phyloP scores from a whole-genome alignment of 2,888 invertebrate genomes.

The Cryptocephalus moraei region DNA sequence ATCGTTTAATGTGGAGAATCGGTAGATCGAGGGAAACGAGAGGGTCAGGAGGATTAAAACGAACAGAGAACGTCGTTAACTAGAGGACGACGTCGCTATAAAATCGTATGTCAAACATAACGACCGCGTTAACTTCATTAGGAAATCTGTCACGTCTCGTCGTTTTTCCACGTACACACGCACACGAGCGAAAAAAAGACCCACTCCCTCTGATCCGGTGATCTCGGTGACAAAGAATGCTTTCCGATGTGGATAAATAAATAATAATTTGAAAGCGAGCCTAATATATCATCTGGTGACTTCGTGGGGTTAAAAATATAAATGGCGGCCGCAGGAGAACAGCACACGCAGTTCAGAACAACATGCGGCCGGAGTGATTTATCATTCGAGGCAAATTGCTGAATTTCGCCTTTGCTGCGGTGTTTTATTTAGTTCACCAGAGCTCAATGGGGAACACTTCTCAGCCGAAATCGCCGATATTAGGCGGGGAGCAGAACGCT shows the following conservation, averaged over 20 bases:
- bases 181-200: too few species aligned
- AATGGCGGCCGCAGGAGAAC: conserved; percentile 24
- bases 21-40: too few species aligned
- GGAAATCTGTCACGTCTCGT: too few species aligned
- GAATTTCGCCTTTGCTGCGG: conserved; percentile 36
- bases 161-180: too few species aligned
- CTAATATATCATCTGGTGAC: conserved; percentile 28
- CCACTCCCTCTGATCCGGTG: background rate
- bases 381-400: conserved; percentile 39
- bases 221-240: background rate
- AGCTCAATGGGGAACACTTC: conserved; percentile 1
- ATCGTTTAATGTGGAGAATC: too few species aligned
- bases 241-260: background rate
- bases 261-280: conserved; percentile 8
- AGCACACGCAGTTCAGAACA: conserved; percentile 27
- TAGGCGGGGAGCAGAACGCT: background rate
- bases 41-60: too few species aligned
- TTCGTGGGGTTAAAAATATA: conserved; percentile 30
- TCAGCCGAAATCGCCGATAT: background rate
- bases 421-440: conserved; percentile 33
- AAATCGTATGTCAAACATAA: too few species aligned
- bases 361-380: conserved; percentile 37
- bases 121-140: too few species aligned
- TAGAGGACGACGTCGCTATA: too few species aligned
- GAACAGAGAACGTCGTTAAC: too few species aligned